Evolutionary conservation across 2,113 vertebrate genomes (phyloP).

Genomic region (Procavia capensis): DNA sequence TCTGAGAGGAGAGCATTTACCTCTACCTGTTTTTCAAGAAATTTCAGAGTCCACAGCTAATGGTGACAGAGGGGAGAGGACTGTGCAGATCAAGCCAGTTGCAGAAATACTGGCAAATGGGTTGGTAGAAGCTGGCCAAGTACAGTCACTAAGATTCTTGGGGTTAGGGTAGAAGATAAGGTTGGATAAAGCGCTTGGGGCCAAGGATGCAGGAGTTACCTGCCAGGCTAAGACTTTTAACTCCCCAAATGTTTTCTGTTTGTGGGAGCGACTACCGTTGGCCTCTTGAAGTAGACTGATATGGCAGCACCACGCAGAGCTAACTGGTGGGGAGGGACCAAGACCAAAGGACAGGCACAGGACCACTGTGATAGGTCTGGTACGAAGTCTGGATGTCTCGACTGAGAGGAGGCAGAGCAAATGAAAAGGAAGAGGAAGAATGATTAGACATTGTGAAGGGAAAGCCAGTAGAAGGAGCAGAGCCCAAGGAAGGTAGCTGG

Average conservation of each 20-base stretch:
- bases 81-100: background rate
- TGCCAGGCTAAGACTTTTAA: background rate
- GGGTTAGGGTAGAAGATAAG: background rate
- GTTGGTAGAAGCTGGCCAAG: background rate
- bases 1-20: background rate
- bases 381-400: background rate
- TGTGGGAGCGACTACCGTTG: rapidly evolving
- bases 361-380: too few relatives aligned
- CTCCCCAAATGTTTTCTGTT: background rate
- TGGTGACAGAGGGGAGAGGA: background rate
- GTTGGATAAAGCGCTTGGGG: background rate
- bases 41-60: background rate
- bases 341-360: rapidly evolving
- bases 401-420: background rate
- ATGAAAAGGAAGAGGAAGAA: background rate
- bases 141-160: background rate
- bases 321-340: background rate
- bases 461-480: rapidly evolving
- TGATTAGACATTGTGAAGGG: rapidly evolving
- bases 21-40: background rate
- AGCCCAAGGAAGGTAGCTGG: too few relatives aligned
- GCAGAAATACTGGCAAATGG: background rate
- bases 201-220: background rate
- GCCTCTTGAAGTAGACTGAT: background rate
- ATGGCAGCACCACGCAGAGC: background rate